Base-by-base conservation (phyloP, 1,140 invertebrate genomes). In the Dolichoris vasculosae region DNA sequence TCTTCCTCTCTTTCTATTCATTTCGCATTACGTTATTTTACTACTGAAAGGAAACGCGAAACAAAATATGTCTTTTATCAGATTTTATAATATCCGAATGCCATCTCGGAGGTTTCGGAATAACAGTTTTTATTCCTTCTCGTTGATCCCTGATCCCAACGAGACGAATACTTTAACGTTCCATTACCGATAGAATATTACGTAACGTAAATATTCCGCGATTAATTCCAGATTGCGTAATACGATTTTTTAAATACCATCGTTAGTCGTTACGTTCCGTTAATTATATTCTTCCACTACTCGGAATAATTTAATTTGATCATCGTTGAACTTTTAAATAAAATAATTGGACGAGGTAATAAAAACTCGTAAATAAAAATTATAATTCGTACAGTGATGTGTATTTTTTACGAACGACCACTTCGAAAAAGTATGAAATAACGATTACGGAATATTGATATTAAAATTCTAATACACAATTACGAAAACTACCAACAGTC, bases 51-150 rank as follows among this genome's bases (percentile, higher is more conserved):
- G 71, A 75, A 63, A 73, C 63, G 40, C 51, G 71, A 73, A 35
- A 43, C 46, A 40, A 73, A 73, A 69, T 59, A 75, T 40, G 7
- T 82, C 32, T 73, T 82, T 73, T 82, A 73, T 82, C 80, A 55
- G 48, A 82, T 82, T 73, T 69, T 69, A 81, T 69, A 30, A 69
- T 46, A 75, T 38, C 26, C 35, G 9, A 43, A 35, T 30, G 23
- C 23, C 23, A 64, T 64, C 46, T 79, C 64, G 9, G 2, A 15
- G 26, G 23, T 71, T 51, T 69, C 30, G 0, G 17, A 15, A 9
- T 23, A 64, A 79, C 38, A 30, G 73, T n/a, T 78, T 59, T 63
- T 75, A 46, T 73, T 26, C 11, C 40, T 46, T 48, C 8, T 75
- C 35, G 15, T 38, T 38, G 23, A 2, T 59, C 26, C 3, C 20